Evolutionary conservation across 2,113 vertebrate species (phyloP), one percentile per base, ranked within the genome.

Genomic region (Leucosticte australis): DNA sequence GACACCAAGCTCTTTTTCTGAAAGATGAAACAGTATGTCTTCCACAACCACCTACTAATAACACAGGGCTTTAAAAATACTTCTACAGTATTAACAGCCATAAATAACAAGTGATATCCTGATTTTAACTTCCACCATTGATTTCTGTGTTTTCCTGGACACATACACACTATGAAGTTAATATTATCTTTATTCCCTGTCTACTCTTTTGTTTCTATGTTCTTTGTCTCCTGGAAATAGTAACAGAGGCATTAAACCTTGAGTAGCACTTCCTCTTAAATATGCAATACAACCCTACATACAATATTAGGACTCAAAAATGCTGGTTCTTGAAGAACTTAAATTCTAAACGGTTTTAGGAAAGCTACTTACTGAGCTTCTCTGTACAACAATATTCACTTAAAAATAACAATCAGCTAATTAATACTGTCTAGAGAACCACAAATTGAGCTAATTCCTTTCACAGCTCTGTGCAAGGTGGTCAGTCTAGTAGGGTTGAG

Each of bases 261-360:
- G 23, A 27, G 17, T 9, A 52, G 21, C 33, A 67, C n/a, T 67
- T 83, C n/a, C 28, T 91, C 19, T 65, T 65, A 71, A 64, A 71
- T 14, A 52, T 10, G 17, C 5, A 69, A 15, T 5, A 52, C 0
- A 0, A 65, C 5, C 14, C 6, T 27, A 23, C 11, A 47, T 1
- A 3, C 2, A 70, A n/a, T 27, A 63, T 67, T 31, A 87, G 22
- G 52, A 57, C 39, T 65, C 23, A 23, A 50, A 82, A 44, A 76
- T 10, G 4, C 10, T 52, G 14, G 26, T 35, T 78, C 26, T 56
- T 56, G 18, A 77, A 74, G 22, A 73, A 47, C 14, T 8, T 41
- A 28, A 8, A 49, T 53, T 26, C 10, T 28, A 60, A 44, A 65
- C 13, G 10, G 21, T 70, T 94, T 76, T 14, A 44, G 12, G 21